Evolutionary conservation across 2,888 invertebrate species (phyloP), one percentile per base, ranked within the genome.

Genomic region (Marasmarcha lunaedactyla): DNA sequence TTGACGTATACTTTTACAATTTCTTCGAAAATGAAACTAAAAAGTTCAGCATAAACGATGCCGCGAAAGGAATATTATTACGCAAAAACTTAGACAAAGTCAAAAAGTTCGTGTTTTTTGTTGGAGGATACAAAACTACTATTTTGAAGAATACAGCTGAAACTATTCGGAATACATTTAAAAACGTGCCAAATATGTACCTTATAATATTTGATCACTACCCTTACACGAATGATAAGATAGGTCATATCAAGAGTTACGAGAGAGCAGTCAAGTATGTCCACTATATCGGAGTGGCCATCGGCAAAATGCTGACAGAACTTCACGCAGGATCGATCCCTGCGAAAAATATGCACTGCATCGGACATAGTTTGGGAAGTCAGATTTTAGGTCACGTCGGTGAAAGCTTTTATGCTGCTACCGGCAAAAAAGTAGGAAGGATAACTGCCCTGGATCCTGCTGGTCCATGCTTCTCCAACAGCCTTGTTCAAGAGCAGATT

Each of bases 131-230:
- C 49, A 78, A 71, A 37, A 74, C 81, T 0, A 53, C 69, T 27
- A 79, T 83, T 33, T 57, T 71, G 46, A 71, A 71, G 36, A 65
- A 57, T 26, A 71, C 71, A 1, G 77, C 71, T 42, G 59, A 71
- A 41, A 59, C 59, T 20, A 57, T 83, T 3, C 59, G 74, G 15
- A 60, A 73, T 7, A 61, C 74, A 1, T 79, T 79, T 43, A 58
- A 55, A 36, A 55, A 59, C 26, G 57, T 62, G 20, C 72, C 77
- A 0, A 67, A 78, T 26, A 76, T 68, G 42, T 79, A 79, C 38
- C 48, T 83, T 1, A 72, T 79, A 27, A 77, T 83, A n/a, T 49
- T 81, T 0, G 81, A 83, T 37, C 83, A 81, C 50, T 77, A 76
- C 1, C 55, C 55, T 0, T 83, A 81, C 44, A 83, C 81, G 0